phyloP scores from a whole-genome alignment of 2,113 vertebrate genomes.

The Symphodus melops region DNA sequence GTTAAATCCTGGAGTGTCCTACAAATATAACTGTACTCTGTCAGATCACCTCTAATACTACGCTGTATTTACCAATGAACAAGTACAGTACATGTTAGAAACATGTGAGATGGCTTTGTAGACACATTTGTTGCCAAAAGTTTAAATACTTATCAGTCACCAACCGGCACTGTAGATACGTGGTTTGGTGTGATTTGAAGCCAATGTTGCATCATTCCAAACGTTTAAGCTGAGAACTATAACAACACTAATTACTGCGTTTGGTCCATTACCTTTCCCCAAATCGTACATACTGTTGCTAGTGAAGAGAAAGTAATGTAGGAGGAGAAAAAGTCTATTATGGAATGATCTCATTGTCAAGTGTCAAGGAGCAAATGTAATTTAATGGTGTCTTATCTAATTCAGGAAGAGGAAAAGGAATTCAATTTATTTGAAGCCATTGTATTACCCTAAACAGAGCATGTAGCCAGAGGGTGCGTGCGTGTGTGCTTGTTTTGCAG shows the following conservation, averaged over 20 bases:
- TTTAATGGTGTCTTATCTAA: conserved; percentile 57
- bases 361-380: conserved; percentile 57
- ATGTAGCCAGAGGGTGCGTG: conserved; percentile 14
- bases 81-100: not conserved
- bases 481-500: conserved; percentile 12
- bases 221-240: not conserved
- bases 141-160: no score
- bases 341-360: conserved; percentile 41
- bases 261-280: not conserved
- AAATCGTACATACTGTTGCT: not conserved
- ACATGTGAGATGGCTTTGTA: no score
- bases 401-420: conserved; percentile 40
- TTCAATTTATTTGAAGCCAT: conserved; percentile 42
- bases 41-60: not conserved
- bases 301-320: conserved; percentile 8
- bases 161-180: no score
- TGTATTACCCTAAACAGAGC: conserved; percentile 38
- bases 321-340: conserved; percentile 17
- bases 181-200: no score
- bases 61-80: not conserved
- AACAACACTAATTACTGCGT: not conserved
- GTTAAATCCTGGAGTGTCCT: no score
- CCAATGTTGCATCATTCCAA: no score
- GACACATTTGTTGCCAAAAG: not conserved
- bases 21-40: no score